Conservation (phyloP, 92 coral and sea anemone species). For the Porites cylindrica region DNA sequence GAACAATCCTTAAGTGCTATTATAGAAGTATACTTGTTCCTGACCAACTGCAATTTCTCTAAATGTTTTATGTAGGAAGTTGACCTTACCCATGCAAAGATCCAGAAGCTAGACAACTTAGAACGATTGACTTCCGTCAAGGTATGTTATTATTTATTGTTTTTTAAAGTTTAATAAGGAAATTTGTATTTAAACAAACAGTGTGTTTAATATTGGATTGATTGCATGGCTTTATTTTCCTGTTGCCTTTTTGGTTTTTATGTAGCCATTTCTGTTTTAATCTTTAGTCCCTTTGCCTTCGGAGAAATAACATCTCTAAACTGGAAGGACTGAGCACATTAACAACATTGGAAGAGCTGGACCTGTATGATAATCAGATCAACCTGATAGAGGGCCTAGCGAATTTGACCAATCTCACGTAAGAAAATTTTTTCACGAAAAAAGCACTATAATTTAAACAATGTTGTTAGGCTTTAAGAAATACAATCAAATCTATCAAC, state of each 20-base stretch:
- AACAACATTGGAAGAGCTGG: constrained; percentile 87
- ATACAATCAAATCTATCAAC: no score
- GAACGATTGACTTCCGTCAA: constrained; percentile 83
- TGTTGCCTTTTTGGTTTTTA: background rate
- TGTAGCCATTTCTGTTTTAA: background rate
- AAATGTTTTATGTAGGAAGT: constrained; percentile 70
- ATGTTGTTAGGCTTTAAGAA: no score
- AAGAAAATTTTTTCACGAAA: constrained; percentile 24
- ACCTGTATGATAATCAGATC: constrained; percentile 93
- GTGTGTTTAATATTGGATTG: background rate
- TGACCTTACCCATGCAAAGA: constrained; percentile 93
- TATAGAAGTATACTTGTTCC: no score
- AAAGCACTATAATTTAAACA: background rate
- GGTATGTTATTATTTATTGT: constrained; percentile 41
- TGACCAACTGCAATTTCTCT: background rate
- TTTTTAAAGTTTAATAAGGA: no score
- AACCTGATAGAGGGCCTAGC: constrained; percentile 84
- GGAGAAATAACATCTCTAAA: constrained; percentile 83
- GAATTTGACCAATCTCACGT: constrained; percentile 76
- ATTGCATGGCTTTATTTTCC: background rate
- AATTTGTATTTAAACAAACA: no score
- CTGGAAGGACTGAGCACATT: constrained; percentile 88
- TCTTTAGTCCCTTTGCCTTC: constrained; percentile 79
- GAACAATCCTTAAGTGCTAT: no score
- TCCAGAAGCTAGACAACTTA: constrained; percentile 89